Evolutionary conservation across 2,113 vertebrate species (phyloP).

Genomic region (Callocephalon fimbriatum): DNA sequence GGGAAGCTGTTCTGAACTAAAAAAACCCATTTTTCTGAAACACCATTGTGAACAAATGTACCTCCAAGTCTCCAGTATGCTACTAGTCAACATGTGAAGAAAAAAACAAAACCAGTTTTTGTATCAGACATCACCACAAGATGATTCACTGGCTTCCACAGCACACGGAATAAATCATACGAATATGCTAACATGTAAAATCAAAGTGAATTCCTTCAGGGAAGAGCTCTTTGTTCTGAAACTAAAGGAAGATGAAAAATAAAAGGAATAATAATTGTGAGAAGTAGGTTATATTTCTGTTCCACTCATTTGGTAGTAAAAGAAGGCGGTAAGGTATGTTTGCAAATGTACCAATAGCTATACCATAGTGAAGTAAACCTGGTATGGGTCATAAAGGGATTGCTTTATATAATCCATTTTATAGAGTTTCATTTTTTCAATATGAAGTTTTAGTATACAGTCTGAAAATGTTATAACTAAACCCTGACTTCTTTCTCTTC

Average conservation of each 20-base stretch:
- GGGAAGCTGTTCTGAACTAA: background rate
- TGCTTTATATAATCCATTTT: background rate
- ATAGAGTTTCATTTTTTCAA: background rate
- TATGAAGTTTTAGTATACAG: background rate
- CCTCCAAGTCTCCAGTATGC: background rate
- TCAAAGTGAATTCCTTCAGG: slow-evolving; percentile 3
- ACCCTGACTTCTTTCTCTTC: background rate
- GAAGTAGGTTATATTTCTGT: background rate
- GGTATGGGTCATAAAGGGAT: background rate
- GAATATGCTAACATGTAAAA: slow-evolving; percentile 6
- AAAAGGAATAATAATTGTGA: background rate
- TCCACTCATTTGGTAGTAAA: background rate
- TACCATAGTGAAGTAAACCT: background rate
- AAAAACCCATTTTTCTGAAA: background rate
- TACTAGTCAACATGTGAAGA: background rate
- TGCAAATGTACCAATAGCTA: background rate
- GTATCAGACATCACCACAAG: background rate
- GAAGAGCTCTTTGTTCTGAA: slow-evolving; percentile 27
- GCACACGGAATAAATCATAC: slow-evolving; percentile 7
- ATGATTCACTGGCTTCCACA: background rate
- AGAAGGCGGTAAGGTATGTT: background rate
- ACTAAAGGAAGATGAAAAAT: background rate
- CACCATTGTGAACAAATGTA: background rate
- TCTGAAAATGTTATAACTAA: background rate
- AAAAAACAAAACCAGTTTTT: background rate